Conservation (phyloP, 2,888 invertebrate genomes). For the Busseola fusca region DNA sequence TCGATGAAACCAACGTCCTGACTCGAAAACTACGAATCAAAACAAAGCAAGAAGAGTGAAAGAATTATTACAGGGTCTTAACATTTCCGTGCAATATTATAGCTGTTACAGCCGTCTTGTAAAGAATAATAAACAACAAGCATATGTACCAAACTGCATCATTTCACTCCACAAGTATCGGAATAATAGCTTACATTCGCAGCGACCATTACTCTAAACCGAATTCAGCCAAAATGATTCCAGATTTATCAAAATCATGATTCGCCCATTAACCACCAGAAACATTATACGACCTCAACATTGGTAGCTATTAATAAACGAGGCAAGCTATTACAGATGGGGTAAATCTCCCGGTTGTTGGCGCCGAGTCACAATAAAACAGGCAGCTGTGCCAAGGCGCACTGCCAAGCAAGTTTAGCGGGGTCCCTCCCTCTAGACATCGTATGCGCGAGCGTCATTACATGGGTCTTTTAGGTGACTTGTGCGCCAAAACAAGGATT, state of each 20-base stretch:
- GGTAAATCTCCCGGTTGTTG: constrained; percentile 79
- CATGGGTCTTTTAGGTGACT: constrained; percentile 46
- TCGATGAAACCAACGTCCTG: too few species aligned
- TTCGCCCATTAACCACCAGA: constrained; percentile 72
- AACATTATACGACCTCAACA: constrained; percentile 74
- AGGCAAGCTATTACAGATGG: constrained; percentile 75
- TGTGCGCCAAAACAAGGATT: constrained; percentile 56
- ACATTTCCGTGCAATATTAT: constrained; percentile 6
- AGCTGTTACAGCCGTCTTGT: not conserved
- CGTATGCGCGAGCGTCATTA: constrained; percentile 57
- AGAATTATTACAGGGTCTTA: constrained; percentile 13
- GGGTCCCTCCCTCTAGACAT: constrained; percentile 57
- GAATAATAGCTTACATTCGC: constrained; percentile 52
- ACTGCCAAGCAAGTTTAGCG: constrained; percentile 80
- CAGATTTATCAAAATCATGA: constrained; percentile 75
- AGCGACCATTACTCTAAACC: constrained; percentile 53
- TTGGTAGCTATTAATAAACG: constrained; percentile 77
- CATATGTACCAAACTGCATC: constrained; percentile 28
- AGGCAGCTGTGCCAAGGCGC: constrained; percentile 78
- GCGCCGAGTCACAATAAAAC: constrained; percentile 79
- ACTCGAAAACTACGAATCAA: not conserved
- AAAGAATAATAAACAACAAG: constrained; percentile 27
- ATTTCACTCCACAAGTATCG: constrained; percentile 39
- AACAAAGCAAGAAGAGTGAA: constrained; percentile 2
- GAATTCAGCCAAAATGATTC: constrained; percentile 64